Percentiles rank a stretch among this genome's conserved stretches.
phyloP scores from a whole-genome alignment of 2,797 vertebrate species.

The Phoxinus dragarum region DNA sequence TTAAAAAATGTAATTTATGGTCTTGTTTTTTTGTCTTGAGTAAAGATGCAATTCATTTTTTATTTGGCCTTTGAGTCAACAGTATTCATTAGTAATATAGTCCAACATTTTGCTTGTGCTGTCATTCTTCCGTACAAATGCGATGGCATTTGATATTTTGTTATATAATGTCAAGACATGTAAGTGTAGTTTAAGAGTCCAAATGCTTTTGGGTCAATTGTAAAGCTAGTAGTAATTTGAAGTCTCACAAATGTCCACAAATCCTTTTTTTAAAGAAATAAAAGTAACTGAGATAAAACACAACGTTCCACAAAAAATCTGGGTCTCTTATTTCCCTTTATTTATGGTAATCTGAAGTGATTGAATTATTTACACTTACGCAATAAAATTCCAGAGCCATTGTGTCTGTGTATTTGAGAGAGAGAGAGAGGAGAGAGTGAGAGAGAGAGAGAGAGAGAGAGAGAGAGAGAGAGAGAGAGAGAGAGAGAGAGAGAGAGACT shows the following conservation, averaged over 20 bases:
- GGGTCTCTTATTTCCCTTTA: background rate
- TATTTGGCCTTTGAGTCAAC: background rate
- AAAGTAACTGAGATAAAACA: background rate
- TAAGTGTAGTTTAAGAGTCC: background rate
- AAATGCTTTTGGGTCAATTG: background rate
- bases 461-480: background rate
- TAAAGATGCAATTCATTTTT: background rate
- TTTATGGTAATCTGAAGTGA: background rate
- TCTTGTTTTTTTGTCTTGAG: background rate
- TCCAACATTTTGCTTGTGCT: background rate
- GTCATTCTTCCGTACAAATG: background rate
- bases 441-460: background rate
- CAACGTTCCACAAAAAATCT: background rate
- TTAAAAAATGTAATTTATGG: background rate
- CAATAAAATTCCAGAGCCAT: slow-evolving; percentile 18
- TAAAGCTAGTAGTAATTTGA: background rate
- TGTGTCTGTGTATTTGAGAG: background rate
- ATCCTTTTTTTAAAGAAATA: background rate
- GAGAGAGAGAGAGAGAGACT: background rate
- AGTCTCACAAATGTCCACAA: background rate
- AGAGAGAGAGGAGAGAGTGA: background rate
- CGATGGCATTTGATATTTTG: background rate
- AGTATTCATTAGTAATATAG: background rate
- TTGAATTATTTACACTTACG: slow-evolving; percentile 13
- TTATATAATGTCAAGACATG: background rate